Percentiles rank a stretch among this genome's conserved stretches.
These are phyloP conservation scores for Lithophane socia DNA, from an alignment of 2,888 invertebrate genomes.

Conservation along the genomic window DNA sequence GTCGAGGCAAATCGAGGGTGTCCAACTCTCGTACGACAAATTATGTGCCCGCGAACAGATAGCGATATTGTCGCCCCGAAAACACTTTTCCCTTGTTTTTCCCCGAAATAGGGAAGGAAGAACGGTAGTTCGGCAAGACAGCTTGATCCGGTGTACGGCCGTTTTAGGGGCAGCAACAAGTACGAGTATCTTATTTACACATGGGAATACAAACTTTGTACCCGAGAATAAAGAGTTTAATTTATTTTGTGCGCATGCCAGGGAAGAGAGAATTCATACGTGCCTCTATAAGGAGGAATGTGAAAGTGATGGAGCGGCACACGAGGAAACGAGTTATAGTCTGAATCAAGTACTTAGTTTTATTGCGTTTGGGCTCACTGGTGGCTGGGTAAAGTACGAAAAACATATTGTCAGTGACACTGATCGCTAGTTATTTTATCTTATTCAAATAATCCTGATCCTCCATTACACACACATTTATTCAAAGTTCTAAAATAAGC, in stretches of 20 bases:
- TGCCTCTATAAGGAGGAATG: slow-evolving; percentile 80
- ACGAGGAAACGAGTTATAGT: slow-evolving; percentile 72
- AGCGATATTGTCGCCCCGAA: slow-evolving; percentile 83
- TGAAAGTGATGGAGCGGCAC: slow-evolving; percentile 82
- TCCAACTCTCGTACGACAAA: slow-evolving; percentile 82
- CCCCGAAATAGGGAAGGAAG: slow-evolving; percentile 83
- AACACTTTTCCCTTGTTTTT: slow-evolving; percentile 86
- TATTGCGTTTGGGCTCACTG: slow-evolving; percentile 56
- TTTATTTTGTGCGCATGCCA: slow-evolving; percentile 65
- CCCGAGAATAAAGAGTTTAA: slow-evolving; percentile 72
- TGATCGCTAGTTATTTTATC: slow-evolving; percentile 17
- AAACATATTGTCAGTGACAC: slow-evolving; percentile 24
- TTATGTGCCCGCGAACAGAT: slow-evolving; percentile 84
- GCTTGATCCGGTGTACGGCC: slow-evolving; percentile 85
- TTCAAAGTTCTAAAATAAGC: slow-evolving; percentile 15
- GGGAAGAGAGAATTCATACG: slow-evolving; percentile 78
- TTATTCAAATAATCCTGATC: not conserved
- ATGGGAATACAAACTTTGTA: slow-evolving; percentile 78
- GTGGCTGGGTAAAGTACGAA: slow-evolving; percentile 33
- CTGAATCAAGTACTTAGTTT: slow-evolving; percentile 74
- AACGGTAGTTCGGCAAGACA: slow-evolving; percentile 85
- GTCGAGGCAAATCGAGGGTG: slow-evolving; percentile 70
- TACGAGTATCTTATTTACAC: slow-evolving; percentile 81
- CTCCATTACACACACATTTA: not conserved
- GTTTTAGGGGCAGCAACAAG: slow-evolving; percentile 87